Conservation (phyloP, 2,113 vertebrate genomes). For the Chroicocephalus ridibundus region DNA sequence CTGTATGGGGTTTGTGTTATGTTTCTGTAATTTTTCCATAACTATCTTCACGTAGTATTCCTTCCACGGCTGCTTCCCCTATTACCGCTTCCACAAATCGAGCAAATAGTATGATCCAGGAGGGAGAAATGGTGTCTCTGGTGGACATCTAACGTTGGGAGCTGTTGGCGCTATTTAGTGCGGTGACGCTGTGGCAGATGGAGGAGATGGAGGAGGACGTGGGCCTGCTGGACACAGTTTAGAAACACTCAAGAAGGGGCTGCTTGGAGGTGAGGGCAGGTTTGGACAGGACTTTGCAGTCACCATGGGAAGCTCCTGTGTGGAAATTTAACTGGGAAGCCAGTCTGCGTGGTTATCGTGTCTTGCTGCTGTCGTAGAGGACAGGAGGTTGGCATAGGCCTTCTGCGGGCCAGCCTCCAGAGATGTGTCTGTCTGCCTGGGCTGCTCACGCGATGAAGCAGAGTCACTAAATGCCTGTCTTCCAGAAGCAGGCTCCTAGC, state of each 20-base stretch:
- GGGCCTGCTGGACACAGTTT: neutral
- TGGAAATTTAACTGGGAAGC: neutral
- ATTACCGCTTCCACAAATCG: neutral
- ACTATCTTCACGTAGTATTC: neutral
- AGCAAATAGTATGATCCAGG: fast-evolving
- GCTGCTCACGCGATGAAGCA: fast-evolving
- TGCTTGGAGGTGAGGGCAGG: neutral
- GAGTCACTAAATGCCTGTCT: neutral
- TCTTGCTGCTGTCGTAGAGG: neutral
- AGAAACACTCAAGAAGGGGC: neutral
- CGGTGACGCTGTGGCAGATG: neutral
- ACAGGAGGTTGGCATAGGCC: fast-evolving
- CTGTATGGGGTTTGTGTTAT: neutral
- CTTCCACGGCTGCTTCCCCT: neutral
- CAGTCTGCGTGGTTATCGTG: fast-evolving
- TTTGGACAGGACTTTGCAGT: neutral
- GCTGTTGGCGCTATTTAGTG: neutral
- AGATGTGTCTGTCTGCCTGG: neutral
- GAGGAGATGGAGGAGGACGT: neutral
- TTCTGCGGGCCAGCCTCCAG: fast-evolving
- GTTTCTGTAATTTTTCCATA: neutral
- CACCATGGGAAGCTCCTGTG: fast-evolving
- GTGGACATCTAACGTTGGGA: fast-evolving
- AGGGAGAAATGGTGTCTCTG: neutral
- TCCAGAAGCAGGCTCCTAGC: neutral